These are phyloP conservation scores for Pseudomyrmex cubaensis DNA, from an alignment of 1,140 invertebrate species.

Conservation along the genomic window DNA sequence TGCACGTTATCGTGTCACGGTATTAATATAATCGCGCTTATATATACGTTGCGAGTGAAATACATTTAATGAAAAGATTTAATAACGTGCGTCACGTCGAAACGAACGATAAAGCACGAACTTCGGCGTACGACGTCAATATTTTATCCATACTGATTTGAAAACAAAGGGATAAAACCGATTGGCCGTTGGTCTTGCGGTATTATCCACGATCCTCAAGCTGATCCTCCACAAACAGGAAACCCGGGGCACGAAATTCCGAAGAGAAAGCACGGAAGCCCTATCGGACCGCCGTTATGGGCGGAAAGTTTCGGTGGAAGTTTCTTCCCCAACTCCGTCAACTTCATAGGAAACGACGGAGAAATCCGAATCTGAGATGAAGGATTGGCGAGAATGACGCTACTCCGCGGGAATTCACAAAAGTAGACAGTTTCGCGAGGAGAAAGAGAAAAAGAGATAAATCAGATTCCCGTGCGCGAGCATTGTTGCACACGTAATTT, in stretches of 20 bases:
- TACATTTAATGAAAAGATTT: slow-evolving; percentile 52
- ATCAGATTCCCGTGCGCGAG: slow-evolving; percentile 9
- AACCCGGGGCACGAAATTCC: slow-evolving; percentile 69
- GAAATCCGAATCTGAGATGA: slow-evolving; percentile 75
- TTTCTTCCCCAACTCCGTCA: slow-evolving; percentile 76
- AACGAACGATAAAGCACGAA: slow-evolving; percentile 40
- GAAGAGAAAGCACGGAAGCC: slow-evolving; percentile 72
- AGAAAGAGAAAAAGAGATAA: slow-evolving; percentile 1
- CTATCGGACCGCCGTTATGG: slow-evolving; percentile 76
- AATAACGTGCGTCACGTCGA: slow-evolving; percentile 27
- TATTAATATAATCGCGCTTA: not conserved
- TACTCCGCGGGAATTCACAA: slow-evolving; percentile 42
- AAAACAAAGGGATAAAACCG: slow-evolving; percentile 61
- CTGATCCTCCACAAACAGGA: slow-evolving; percentile 69
- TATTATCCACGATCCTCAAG: slow-evolving; percentile 73
- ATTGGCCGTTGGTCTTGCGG: slow-evolving; percentile 62
- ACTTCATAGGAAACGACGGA: slow-evolving; percentile 70
- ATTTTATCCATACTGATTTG: slow-evolving; percentile 57
- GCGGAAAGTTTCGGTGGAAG: slow-evolving; percentile 77
- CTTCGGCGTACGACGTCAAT: slow-evolving; percentile 27
- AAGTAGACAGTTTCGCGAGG: slow-evolving; percentile 48
- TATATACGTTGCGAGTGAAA: slow-evolving; percentile 9
- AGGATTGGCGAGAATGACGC: slow-evolving; percentile 43
- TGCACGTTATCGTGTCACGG: slow-evolving; percentile 22
- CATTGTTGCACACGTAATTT: slow-evolving; percentile 2